Evolutionary conservation across 2,113 vertebrate genomes (phyloP).

Genomic region (Phrynosoma blainvillii): DNA sequence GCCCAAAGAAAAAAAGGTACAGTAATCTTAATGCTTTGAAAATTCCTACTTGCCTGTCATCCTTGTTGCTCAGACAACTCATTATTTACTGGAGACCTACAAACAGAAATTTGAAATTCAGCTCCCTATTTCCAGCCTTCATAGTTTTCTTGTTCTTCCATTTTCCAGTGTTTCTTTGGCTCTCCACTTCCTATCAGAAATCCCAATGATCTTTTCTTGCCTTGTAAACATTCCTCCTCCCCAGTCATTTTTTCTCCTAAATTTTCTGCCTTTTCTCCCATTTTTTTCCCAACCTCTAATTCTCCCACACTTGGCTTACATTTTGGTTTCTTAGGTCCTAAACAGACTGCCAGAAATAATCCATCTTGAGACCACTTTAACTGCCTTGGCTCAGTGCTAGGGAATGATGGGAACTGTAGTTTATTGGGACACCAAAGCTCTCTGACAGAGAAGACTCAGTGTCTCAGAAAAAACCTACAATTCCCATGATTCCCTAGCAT

Average conservation of each 20-base stretch:
- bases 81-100: not conserved
- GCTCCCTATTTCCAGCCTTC: fast-evolving
- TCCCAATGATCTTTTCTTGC: not conserved
- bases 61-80: not conserved
- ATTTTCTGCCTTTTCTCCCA: not conserved
- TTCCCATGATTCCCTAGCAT: too few relatives aligned
- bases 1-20: not conserved
- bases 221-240: not conserved
- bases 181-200: not conserved
- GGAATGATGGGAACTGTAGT: too few relatives aligned
- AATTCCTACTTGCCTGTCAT: not conserved
- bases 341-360: too few relatives aligned
- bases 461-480: too few relatives aligned
- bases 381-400: too few relatives aligned
- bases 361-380: too few relatives aligned
- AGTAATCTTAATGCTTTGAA: not conserved
- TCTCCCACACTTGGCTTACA: not conserved
- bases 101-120: not conserved
- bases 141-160: not conserved
- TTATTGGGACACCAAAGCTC: too few relatives aligned
- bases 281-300: not conserved
- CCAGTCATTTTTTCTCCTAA: not conserved
- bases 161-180: not conserved
- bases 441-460: too few relatives aligned
- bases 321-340: too few relatives aligned